Evolutionary conservation across 2,888 invertebrate genomes (phyloP).

Genomic region (Digitonthophagus gazella): DNA sequence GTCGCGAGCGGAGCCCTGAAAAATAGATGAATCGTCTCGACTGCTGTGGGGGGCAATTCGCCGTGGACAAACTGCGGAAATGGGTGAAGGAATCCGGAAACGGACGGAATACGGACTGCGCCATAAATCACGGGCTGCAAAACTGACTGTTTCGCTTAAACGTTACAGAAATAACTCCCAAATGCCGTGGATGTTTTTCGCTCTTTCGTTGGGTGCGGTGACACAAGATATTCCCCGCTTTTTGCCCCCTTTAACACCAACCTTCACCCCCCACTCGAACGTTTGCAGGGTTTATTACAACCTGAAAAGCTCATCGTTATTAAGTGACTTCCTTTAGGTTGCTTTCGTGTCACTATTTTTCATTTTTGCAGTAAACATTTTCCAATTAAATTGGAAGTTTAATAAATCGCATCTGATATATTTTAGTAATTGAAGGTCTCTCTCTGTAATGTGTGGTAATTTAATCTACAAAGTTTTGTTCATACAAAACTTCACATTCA

Average conservation of each 20-base stretch:
- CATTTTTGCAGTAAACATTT: neutral
- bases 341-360: neutral
- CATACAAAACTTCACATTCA: neutral
- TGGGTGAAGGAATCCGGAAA: conserved; percentile 18
- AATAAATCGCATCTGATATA: too few species aligned
- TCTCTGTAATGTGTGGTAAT: neutral
- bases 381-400: too few species aligned
- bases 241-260: neutral
- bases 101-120: conserved; percentile 11
- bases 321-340: neutral
- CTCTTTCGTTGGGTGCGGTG: neutral
- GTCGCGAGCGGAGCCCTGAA: conserved; percentile 34
- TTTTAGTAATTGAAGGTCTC: too few species aligned
- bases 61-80: conserved; percentile 17
- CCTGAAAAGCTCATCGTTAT: neutral
- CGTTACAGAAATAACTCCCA: conserved; percentile 17
- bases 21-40: conserved; percentile 39
- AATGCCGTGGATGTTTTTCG: neutral
- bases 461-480: neutral
- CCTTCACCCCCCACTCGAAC: neutral
- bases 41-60: conserved; percentile 24
- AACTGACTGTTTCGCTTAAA: conserved; percentile 16
- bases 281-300: neutral
- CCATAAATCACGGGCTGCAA: conserved; percentile 17
- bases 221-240: neutral